Evolutionary conservation across 2,113 vertebrate species (phyloP), one percentile per base, ranked within the genome.

Genomic region (Myiozetetes cayanensis): DNA sequence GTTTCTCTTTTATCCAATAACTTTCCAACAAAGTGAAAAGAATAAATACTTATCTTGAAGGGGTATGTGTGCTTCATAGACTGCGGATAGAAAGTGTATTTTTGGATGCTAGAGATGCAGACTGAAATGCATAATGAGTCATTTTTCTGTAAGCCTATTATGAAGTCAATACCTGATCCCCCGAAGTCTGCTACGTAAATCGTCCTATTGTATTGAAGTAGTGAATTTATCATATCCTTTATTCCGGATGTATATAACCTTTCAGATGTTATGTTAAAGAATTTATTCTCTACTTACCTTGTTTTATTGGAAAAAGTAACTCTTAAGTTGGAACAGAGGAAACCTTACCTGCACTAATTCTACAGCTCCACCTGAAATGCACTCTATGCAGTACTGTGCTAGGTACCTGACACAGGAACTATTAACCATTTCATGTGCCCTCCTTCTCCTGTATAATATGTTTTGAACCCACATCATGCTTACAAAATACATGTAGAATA

Each of bases 131-230:
- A 6, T 12, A 35, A 25, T n/a, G 10, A 58, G 22, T 10, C 9
- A 30, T 9, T 70, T 65, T 76, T 56, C 47, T 87, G 7, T 9
- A 44, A 39, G 10, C 41, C 49, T 3, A 20, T 20, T 5, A 17
- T 25, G 8, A 87, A 47, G 10, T 52, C 28, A 43, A 11, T 43
- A 27, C 9, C 31, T 15, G 6, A 17, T 66, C 4, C 67, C 21
- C 23, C 7, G 10, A 81, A 52, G 8, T 28, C 12, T 52, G 25
- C 17, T n/a, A 37, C 3, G 3, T 27, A 85, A 93, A 81, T 1
- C 0, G 0, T 18, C 4, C 6, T 58, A 35, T 15, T 39, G 18
- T 35, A 21, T 78, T 52, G 65, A 18, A 59, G 19, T 11, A 37
- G 24, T 19, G 19, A 66, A 24, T 74, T 91, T 81, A 28, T 31